A percentile compares a stretch with the other conserved stretches of the same genome.
Conservation (phyloP, 2,797 vertebrate species). For the Chromobotia macracanthus region DNA sequence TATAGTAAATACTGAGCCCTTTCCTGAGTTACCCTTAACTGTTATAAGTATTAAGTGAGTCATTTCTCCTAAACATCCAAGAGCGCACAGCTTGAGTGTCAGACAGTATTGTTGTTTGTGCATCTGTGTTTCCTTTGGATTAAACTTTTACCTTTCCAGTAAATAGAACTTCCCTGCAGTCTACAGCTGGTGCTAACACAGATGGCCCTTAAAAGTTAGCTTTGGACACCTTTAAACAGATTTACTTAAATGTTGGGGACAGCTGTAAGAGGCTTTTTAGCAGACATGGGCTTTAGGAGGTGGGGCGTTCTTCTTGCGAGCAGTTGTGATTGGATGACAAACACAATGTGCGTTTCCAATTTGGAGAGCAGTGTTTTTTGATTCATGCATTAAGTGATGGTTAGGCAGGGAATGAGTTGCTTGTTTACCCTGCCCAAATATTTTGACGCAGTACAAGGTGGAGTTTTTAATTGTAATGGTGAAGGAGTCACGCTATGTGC, state of each 20-base stretch:
- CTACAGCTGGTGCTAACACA: constrained; percentile 56
- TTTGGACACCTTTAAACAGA: constrained; percentile 56
- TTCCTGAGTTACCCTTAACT: neutral
- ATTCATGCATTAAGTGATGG: neutral
- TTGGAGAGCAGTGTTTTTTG: neutral
- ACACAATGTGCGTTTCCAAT: constrained; percentile 37
- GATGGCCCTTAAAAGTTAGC: constrained; percentile 51
- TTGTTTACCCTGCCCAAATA: neutral
- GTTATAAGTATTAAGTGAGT: constrained; percentile 1
- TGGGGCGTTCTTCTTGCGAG: constrained; percentile 18
- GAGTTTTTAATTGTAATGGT: constrained; percentile 12
- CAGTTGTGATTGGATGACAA: constrained; percentile 29
- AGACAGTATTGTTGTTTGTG: constrained; percentile 54
- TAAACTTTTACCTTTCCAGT: constrained; percentile 50
- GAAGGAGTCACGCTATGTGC: neutral
- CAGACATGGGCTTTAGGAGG: constrained; percentile 36
- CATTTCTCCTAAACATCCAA: constrained; percentile 28
- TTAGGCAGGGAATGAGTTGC: neutral
- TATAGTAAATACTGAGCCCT: too few species aligned
- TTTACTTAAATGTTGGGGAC: constrained; percentile 50
- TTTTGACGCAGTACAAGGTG: neutral
- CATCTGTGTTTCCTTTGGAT: constrained; percentile 60
- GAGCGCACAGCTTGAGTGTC: constrained; percentile 45
- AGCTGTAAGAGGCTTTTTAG: constrained; percentile 43
- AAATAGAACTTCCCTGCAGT: constrained; percentile 50